Percentiles rank a stretch among this genome's conserved stretches.
phyloP scores from a whole-genome alignment of 1,140 invertebrate genomes.

The Mycetomoellerius zeteki region DNA sequence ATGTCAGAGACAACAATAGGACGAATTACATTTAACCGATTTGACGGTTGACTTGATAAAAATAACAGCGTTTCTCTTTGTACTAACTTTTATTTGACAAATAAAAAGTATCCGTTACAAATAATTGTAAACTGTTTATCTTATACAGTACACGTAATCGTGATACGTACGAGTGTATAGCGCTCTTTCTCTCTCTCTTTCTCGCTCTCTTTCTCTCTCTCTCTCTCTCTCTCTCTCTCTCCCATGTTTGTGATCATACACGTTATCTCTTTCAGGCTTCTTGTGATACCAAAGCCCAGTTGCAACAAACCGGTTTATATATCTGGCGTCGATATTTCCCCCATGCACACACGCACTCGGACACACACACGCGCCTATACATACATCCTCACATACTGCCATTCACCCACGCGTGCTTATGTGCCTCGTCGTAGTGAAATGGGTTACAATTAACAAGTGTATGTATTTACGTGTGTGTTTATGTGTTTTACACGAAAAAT shows the following conservation, averaged over 20 bases:
- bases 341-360: slow-evolving; percentile 3
- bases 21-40: neutral
- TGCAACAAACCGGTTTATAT: slow-evolving; percentile 35
- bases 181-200: slow-evolving; percentile 70
- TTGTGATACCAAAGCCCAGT: slow-evolving; percentile 22
- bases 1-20: neutral
- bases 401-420: slow-evolving; percentile 44
- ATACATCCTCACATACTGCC: slow-evolving; percentile 31
- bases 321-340: slow-evolving; percentile 13
- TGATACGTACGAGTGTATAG: slow-evolving; percentile 78
- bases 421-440: slow-evolving; percentile 42
- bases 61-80: slow-evolving; percentile 73
- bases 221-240: slow-evolving; percentile 56
- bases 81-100: slow-evolving; percentile 86
- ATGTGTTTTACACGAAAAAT: slow-evolving; percentile 56
- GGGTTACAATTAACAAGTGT: slow-evolving; percentile 60
- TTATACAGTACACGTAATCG: slow-evolving; percentile 79
- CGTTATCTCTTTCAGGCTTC: slow-evolving; percentile 25
- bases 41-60: neutral
- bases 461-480: slow-evolving; percentile 5
- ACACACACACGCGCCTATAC: slow-evolving; percentile 31
- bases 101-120: slow-evolving; percentile 85
- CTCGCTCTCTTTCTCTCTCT: slow-evolving; percentile 50
- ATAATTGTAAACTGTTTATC: slow-evolving; percentile 84
- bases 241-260: slow-evolving; percentile 55